Base-by-base conservation (phyloP, 1,140 invertebrate species). In the Epicauta chinensis region DNA sequence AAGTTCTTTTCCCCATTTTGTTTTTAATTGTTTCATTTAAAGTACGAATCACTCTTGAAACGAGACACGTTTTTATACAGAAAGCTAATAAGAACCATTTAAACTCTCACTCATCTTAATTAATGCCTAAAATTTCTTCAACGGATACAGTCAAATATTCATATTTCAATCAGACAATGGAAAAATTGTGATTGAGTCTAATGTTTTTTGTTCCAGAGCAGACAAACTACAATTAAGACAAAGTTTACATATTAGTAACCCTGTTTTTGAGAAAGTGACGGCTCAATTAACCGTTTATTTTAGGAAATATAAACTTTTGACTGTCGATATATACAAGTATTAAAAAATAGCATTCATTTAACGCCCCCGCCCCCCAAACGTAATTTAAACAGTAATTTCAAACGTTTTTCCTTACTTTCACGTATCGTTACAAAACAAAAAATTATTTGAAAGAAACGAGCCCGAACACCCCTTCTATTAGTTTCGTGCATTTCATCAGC, bases 401-500 rank as follows among this genome's bases (percentile, higher is more conserved):
- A 12, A 32, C 31, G 31, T 32, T 29, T 3, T 42, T 11, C 16
- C 23, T 2, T 5, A 6, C 13, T 23, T n/a, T 23, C 7, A 23
- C 1, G 23, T 23, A 23, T 23, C 23, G 23, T 7, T n/a, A 23
- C 23, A 5, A 23, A 23, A 23, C 7, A 23, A 23, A 23, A 23
- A 23, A 23, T 34, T 34, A 34, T 4, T 9, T 3, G 10, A 12
- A 34, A 34, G 47, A 64, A 64, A 58, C 52, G 49, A 61, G 61
- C 61, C 59, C 61, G 56, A 65, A 65, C 72, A 73, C 75, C 76
- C 69, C 76, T 79, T 79, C 77, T 78, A 79, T 78, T 77, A 73
- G 77, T 79, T 79, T 78, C 77, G 77, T 79, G 77, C 77, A 79
- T 79, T 79, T 79, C 77, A 77, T 76, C 75, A 78, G 77, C 76